Conservation (phyloP, 2,113 vertebrate genomes). For the Gulo gulo region DNA sequence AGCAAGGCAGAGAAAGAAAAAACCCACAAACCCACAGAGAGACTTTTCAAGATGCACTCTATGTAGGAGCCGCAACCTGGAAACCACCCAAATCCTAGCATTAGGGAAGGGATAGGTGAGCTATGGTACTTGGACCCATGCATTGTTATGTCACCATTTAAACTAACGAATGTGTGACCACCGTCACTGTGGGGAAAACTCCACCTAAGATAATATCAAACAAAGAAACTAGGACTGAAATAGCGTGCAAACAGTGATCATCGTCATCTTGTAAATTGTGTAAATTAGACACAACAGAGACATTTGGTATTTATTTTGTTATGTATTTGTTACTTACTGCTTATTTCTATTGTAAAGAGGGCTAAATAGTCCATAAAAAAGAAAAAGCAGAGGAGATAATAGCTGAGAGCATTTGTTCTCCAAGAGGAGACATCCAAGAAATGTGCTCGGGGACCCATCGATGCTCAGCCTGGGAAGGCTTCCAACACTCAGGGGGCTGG, state of each 20-base stretch:
- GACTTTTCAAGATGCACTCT: neutral
- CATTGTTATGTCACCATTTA: neutral
- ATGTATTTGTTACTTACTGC: slow-evolving; percentile 54
- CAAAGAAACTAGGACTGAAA: slow-evolving; percentile 29
- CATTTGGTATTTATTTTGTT: slow-evolving; percentile 52
- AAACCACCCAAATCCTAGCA: neutral
- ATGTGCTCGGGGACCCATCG: neutral
- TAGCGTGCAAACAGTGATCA: slow-evolving; percentile 10
- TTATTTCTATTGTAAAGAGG: slow-evolving; percentile 60
- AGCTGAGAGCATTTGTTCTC: slow-evolving; percentile 54
- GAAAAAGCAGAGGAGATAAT: slow-evolving; percentile 29
- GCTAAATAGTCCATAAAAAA: slow-evolving; percentile 56
- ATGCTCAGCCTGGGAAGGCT: neutral
- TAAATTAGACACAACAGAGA: slow-evolving; percentile 23
- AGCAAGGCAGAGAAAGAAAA: neutral
- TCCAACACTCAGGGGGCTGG: neutral
- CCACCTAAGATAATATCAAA: neutral
- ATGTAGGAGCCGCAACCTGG: neutral
- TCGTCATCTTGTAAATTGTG: neutral
- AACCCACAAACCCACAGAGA: neutral
- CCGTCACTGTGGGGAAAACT: slow-evolving; percentile 12
- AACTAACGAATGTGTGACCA: neutral
- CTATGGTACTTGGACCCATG: neutral
- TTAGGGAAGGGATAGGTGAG: neutral
- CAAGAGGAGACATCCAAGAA: slow-evolving; percentile 34